Percentiles rank a stretch among this genome's conserved stretches.
Conservation (phyloP, 92 coral and sea anemone species). For the Montipora capitata region DNA sequence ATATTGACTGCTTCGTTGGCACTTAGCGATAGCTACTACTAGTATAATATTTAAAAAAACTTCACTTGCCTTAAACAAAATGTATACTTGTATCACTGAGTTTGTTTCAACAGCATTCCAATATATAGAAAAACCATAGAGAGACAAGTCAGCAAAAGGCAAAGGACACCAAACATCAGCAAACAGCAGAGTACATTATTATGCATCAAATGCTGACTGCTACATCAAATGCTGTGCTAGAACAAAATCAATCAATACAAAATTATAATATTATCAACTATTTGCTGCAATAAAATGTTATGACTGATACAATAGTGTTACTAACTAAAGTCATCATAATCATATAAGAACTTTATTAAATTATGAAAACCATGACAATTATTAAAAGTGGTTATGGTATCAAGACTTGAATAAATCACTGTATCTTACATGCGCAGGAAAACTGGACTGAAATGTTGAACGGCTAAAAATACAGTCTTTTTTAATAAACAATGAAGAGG, state of each 20-base stretch:
- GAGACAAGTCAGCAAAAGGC: slow-evolving; percentile 61
- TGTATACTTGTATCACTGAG: not conserved
- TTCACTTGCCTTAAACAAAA: not conserved
- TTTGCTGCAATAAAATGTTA: too few relatives aligned
- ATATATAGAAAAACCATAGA: slow-evolving; percentile 83
- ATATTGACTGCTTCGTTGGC: too few relatives aligned
- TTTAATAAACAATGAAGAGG: not conserved
- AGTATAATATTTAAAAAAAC: too few relatives aligned
- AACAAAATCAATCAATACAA: not conserved
- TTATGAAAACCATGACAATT: too few relatives aligned
- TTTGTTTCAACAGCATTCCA: slow-evolving; percentile 84
- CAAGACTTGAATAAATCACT: too few relatives aligned
- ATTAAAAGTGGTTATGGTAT: too few relatives aligned
- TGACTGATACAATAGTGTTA: too few relatives aligned
- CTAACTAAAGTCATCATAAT: too few relatives aligned
- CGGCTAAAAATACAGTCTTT: not conserved
- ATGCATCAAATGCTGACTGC: slow-evolving; percentile 71
- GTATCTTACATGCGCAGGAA: too few relatives aligned
- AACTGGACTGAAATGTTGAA: too few relatives aligned
- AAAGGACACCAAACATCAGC: slow-evolving; percentile 76
- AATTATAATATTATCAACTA: not conserved
- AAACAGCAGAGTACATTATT: slow-evolving; percentile 81
- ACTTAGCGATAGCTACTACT: too few relatives aligned
- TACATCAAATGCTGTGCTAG: slow-evolving; percentile 64
- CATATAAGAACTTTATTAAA: too few relatives aligned